phyloP scores from a whole-genome alignment of 2,888 invertebrate genomes.

The Pyrrhosoma nymphula region DNA sequence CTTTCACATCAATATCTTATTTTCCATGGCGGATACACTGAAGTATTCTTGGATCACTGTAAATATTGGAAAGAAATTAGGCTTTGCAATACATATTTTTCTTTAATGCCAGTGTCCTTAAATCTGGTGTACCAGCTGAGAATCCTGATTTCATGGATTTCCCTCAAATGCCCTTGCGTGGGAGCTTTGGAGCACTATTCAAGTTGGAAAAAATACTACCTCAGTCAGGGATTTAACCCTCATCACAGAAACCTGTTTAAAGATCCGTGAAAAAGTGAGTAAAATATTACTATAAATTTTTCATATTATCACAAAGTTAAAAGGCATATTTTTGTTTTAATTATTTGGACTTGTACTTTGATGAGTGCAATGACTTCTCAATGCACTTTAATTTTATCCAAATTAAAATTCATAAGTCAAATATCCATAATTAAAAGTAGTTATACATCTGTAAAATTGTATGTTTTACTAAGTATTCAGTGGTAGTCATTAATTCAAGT shows the following conservation, averaged over 20 bases:
- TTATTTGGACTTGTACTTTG: background rate
- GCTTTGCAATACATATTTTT: background rate
- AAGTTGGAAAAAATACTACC: slow-evolving; percentile 14
- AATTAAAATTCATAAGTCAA: no score
- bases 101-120: background rate
- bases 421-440: background rate
- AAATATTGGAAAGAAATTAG: background rate
- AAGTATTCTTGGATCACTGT: background rate
- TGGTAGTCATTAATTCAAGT: no score
- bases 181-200: background rate
- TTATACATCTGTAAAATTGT: background rate
- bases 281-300: background rate
- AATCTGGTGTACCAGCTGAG: background rate
- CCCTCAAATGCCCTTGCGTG: background rate
- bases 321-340: background rate
- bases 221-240: background rate
- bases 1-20: background rate
- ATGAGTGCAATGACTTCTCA: no score
- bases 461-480: background rate
- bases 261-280: background rate
- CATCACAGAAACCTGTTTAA: background rate
- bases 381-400: no score
- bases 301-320: background rate
- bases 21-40: background rate
- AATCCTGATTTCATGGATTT: background rate